Conservation (phyloP, 2,888 invertebrate genomes). For the Hipparchia sbordonii region DNA sequence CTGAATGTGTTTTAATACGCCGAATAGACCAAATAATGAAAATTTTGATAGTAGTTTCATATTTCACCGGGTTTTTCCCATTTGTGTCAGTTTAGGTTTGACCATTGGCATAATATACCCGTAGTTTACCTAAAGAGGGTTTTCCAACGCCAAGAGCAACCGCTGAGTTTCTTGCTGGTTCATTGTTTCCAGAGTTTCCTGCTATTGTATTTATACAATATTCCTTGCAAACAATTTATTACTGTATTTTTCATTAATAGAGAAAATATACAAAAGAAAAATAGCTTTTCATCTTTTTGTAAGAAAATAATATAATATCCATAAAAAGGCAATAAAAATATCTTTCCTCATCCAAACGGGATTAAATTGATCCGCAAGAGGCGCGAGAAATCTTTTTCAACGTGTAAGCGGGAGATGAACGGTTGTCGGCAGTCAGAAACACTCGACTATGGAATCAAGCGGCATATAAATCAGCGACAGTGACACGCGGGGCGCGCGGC, state of each 20-base stretch:
- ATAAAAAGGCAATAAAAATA: not conserved
- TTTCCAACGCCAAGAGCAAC: too few species aligned
- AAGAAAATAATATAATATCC: not conserved
- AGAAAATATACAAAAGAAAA: not conserved
- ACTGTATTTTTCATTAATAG: too few species aligned
- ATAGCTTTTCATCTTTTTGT: too few species aligned
- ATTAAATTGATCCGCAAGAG: not conserved
- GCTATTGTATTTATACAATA: too few species aligned
- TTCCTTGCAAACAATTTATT: too few species aligned
- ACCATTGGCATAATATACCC: not conserved
- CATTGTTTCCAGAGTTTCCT: too few species aligned
- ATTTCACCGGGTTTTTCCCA: too few species aligned
- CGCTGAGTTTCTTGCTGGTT: too few species aligned
- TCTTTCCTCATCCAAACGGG: not conserved
- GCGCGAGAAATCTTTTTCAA: constrained; percentile 4
- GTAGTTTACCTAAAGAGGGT: not conserved
- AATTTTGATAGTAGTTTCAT: too few species aligned
- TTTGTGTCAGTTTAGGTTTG: too few species aligned
- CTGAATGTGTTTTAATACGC: not conserved
- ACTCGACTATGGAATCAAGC: constrained; percentile 11
- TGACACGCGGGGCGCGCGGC: not conserved
- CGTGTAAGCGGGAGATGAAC: constrained; percentile 10
- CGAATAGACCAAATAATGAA: not conserved
- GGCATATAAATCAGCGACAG: constrained; percentile 8
- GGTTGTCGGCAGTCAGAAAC: not conserved